phyloP scores from a whole-genome alignment of 2,888 invertebrate genomes.

The Parelbella ahira region DNA sequence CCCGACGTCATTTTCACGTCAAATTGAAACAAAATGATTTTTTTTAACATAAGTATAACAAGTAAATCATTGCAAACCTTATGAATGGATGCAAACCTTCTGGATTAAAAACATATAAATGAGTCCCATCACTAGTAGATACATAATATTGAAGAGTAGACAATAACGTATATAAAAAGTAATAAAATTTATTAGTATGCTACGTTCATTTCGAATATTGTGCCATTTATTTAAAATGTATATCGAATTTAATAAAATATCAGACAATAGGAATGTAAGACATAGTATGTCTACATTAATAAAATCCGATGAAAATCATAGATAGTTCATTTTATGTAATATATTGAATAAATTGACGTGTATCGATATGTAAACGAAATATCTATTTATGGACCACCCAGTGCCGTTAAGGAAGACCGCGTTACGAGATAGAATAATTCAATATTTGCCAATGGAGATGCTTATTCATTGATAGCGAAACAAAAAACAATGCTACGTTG shows the following conservation, averaged over 20 bases:
- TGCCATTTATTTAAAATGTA: conserved; percentile 1
- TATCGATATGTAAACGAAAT: neutral
- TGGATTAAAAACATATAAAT: too few relatives aligned
- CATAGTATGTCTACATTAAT: conserved; percentile 13
- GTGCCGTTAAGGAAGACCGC: neutral
- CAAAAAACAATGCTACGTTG: conserved; percentile 1
- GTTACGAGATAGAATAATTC: neutral
- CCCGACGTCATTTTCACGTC: too few relatives aligned
- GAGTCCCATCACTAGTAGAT: too few relatives aligned
- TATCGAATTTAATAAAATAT: conserved; percentile 1
- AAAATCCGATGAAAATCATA: conserved; percentile 5
- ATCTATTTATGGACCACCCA: conserved; percentile 9
- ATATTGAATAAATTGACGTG: conserved; percentile 2
- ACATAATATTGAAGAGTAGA: too few relatives aligned
- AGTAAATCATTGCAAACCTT: too few relatives aligned
- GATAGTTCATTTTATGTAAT: conserved; percentile 11
- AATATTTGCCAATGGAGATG: conserved; percentile 11
- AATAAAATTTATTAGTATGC: conserved; percentile 1
- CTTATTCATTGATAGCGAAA: neutral
- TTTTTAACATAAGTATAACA: too few relatives aligned
- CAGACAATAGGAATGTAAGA: conserved; percentile 5
- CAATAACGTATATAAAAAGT: too few relatives aligned
- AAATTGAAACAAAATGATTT: too few relatives aligned
- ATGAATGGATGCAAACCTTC: too few relatives aligned
- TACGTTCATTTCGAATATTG: neutral